phyloP scores from a whole-genome alignment of 2,113 vertebrate species.

The Synchiropus splendidus region DNA sequence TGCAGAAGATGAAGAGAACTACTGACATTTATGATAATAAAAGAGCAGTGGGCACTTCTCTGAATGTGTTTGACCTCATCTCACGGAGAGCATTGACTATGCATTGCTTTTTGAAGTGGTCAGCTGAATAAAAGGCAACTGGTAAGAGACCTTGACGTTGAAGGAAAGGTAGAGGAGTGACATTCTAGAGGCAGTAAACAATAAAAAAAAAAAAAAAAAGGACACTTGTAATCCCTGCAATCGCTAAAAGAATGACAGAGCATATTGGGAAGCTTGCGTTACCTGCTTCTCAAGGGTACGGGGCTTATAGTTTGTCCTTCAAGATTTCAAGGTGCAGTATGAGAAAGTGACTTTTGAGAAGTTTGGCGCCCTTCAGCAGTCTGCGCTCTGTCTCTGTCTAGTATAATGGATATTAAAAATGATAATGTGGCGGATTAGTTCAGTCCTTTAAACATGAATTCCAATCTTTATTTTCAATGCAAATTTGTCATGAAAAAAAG shows the following conservation, averaged over 20 bases:
- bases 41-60: slow-evolving; percentile 37
- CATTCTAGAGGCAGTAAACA: slow-evolving; percentile 44
- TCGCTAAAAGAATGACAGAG: slow-evolving; percentile 36
- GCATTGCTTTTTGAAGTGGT: slow-evolving; percentile 65
- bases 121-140: slow-evolving; percentile 54
- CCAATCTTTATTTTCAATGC: no score
- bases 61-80: slow-evolving; percentile 64
- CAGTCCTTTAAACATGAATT: no score
- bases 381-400: no score
- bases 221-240: slow-evolving; percentile 35
- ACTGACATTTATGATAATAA: slow-evolving; percentile 75
- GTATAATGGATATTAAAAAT: no score
- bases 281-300: slow-evolving; percentile 33
- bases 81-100: slow-evolving; percentile 58
- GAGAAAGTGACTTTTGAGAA: slow-evolving; percentile 3
- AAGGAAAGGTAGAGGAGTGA: slow-evolving; percentile 37
- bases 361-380: no score
- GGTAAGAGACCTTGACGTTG: slow-evolving; percentile 39
- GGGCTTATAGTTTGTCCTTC: slow-evolving; percentile 34
- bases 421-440: no score
- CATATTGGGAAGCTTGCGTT: slow-evolving; percentile 29
- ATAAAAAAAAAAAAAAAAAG: slow-evolving; percentile 23
- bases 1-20: slow-evolving; percentile 59
- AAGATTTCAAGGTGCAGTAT: slow-evolving; percentile 38
- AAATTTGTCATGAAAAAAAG: no score